Evolutionary conservation across 2,113 vertebrate species (phyloP).

Genomic region (Cyphomyrus plagiostoma): DNA sequence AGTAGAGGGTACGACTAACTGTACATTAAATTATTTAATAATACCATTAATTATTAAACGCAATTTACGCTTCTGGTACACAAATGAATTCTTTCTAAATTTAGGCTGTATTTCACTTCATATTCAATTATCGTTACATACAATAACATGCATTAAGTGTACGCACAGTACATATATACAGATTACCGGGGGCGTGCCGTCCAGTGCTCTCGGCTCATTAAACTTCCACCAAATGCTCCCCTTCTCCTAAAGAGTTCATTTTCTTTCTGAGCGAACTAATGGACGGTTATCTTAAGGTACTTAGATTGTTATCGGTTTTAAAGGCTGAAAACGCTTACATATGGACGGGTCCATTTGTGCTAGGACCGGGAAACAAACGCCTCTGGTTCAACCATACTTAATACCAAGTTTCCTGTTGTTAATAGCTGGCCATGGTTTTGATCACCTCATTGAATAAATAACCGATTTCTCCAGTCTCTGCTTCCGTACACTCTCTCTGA

Average conservation of each 20-base stretch:
- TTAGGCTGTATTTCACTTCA: background rate
- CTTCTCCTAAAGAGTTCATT: background rate
- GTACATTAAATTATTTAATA: background rate
- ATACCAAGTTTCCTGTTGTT: background rate
- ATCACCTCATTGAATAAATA: background rate
- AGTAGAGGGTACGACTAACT: background rate
- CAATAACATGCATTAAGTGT: too few species aligned
- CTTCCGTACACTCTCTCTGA: too few species aligned
- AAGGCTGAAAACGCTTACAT: too few species aligned
- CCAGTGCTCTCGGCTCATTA: background rate
- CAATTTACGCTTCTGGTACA: background rate
- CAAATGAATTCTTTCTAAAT: background rate
- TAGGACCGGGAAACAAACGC: background rate
- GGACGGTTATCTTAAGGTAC: background rate
- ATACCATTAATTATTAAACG: background rate
- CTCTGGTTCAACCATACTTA: background rate
- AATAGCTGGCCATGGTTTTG: background rate
- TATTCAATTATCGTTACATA: background rate
- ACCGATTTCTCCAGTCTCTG: background rate
- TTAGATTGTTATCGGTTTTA: background rate
- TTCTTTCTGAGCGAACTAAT: background rate
- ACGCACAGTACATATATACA: background rate
- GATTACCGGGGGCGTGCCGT: background rate
- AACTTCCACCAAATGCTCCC: background rate
- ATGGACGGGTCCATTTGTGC: background rate